phyloP scores from a whole-genome alignment of 2,113 vertebrate genomes.

The Anser cygnoides region DNA sequence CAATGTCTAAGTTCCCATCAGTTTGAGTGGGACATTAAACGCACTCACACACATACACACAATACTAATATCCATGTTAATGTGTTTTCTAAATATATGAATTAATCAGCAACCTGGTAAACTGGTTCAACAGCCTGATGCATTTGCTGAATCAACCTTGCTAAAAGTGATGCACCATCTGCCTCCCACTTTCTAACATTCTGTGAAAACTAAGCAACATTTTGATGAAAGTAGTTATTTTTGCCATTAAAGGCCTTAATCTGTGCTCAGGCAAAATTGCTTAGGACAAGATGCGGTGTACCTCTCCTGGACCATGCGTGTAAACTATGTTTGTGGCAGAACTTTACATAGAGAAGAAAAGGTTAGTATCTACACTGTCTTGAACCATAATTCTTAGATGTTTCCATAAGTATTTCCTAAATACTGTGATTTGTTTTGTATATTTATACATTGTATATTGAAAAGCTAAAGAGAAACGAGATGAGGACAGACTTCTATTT shows the following conservation, averaged over 20 bases:
- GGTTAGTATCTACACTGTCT: neutral
- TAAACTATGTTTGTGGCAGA: neutral
- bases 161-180: constrained; percentile 48
- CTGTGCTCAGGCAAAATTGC: neutral
- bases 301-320: neutral
- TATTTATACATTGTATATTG: neutral
- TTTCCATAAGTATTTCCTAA: neutral
- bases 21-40: constrained; percentile 49
- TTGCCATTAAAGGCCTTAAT: neutral
- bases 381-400: neutral
- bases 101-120: constrained; percentile 61
- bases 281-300: neutral
- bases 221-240: constrained; percentile 16
- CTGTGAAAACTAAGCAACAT: constrained; percentile 23
- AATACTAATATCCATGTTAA: constrained; percentile 60
- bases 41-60: constrained; percentile 9
- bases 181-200: constrained; percentile 13
- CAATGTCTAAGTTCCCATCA: constrained; percentile 47
- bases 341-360: neutral
- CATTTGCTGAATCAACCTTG: constrained; percentile 63
- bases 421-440: neutral
- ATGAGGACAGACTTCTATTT: neutral
- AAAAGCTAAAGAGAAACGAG: neutral
- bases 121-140: constrained; percentile 59
- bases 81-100: constrained; percentile 60